A percentile compares a stretch with the other conserved stretches of the same genome.
These are phyloP conservation scores for Eurytoma californica DNA, from an alignment of 2,888 invertebrate species.

Conservation along the genomic window DNA sequence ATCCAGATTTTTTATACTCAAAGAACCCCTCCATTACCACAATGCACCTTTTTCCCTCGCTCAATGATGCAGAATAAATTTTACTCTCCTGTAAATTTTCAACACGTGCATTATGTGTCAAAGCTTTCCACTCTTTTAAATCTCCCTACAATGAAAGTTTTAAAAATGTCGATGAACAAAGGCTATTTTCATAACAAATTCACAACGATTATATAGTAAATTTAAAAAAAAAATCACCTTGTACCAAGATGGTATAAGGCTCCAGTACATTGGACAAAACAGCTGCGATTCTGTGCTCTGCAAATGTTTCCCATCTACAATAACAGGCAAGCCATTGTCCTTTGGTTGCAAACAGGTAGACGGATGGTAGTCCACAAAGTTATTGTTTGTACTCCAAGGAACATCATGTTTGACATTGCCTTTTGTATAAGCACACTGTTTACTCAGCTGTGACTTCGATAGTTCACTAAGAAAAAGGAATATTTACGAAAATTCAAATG, in stretches of 20 bases:
- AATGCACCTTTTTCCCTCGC: conserved; percentile 50
- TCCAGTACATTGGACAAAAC: conserved; percentile 55
- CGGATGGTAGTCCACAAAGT: conserved; percentile 43
- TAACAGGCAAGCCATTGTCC: conserved; percentile 47
- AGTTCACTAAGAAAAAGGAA: conserved; percentile 41
- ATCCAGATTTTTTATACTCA: conserved; percentile 42
- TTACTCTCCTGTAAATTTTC: conserved; percentile 51
- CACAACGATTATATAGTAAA: neutral
- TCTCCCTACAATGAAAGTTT: conserved; percentile 29
- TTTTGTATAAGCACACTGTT: conserved; percentile 50
- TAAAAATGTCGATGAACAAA: neutral
- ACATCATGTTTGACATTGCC: conserved; percentile 33
- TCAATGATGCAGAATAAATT: conserved; percentile 44
- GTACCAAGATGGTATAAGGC: conserved; percentile 48
- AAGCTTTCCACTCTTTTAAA: conserved; percentile 38
- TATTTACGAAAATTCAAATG: neutral
- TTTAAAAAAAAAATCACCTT: conserved; percentile 31
- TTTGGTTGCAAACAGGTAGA: conserved; percentile 46
- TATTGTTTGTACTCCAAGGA: conserved; percentile 31
- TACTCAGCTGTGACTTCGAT: conserved; percentile 43
- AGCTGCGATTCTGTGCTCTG: conserved; percentile 22
- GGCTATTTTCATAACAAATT: neutral
- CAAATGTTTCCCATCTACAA: conserved; percentile 50
- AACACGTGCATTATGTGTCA: conserved; percentile 51
- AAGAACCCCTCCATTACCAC: conserved; percentile 53